These are phyloP conservation scores for Lordiphosa clarofinis DNA, from an alignment of 1,140 invertebrate species.

Conservation along the genomic window DNA sequence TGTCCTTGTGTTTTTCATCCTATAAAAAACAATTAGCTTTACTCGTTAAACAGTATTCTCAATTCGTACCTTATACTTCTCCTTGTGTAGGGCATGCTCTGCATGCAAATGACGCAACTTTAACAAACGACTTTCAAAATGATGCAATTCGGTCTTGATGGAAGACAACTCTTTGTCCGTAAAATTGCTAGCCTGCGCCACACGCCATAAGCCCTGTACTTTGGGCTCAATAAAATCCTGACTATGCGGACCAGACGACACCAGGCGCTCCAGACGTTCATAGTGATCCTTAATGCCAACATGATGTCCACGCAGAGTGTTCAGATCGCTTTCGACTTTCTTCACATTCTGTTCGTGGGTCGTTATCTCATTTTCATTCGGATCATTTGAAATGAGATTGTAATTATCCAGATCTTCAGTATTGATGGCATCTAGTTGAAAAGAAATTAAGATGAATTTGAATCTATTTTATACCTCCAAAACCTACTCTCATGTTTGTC, in stretches of 20 bases:
- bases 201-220: conserved; percentile 92
- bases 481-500: conserved; percentile 85
- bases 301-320: conserved; percentile 88
- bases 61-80: conserved; percentile 82
- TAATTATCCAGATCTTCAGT: conserved; percentile 84
- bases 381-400: conserved; percentile 80
- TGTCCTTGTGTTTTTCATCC: conserved; percentile 83
- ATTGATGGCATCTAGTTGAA: conserved; percentile 82
- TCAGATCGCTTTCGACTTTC: conserved; percentile 84
- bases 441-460: background rate
- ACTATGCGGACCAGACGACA: conserved; percentile 85
- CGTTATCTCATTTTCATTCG: conserved; percentile 71
- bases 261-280: conserved; percentile 87
- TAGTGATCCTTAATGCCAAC: conserved; percentile 89
- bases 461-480: too few relatives aligned
- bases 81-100: conserved; percentile 85
- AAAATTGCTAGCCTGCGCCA: conserved; percentile 90
- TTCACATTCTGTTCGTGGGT: conserved; percentile 76
- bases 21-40: conserved; percentile 56
- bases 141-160: conserved; percentile 90
- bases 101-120: conserved; percentile 91
- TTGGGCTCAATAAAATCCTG: conserved; percentile 94
- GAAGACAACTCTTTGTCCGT: conserved; percentile 89
- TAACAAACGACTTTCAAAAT: conserved; percentile 91
- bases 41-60: too few relatives aligned